phyloP scores from a whole-genome alignment of 2,888 invertebrate species.

The Ommatoiulus sabulosus region DNA sequence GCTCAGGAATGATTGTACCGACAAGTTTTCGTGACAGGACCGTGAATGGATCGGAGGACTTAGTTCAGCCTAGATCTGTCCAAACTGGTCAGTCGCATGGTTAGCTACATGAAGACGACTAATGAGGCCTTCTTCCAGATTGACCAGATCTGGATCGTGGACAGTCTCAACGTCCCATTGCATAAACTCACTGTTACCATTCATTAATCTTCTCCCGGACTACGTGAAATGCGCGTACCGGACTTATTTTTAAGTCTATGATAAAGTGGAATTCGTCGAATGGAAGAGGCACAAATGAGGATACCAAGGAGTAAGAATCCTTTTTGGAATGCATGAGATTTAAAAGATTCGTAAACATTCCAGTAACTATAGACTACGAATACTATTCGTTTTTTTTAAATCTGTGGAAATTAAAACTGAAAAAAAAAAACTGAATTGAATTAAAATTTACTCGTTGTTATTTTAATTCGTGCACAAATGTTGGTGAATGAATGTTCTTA shows the following conservation, averaged over 20 bases:
- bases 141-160: background rate
- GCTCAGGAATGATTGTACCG: background rate
- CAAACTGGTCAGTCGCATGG: background rate
- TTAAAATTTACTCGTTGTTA: no score
- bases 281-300: no score
- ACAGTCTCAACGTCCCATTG: background rate
- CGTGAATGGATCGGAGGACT: background rate
- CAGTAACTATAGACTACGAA: no score
- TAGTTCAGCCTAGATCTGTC: background rate
- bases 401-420: no score
- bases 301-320: no score
- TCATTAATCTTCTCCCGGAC: conserved; percentile 17
- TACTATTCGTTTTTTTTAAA: no score
- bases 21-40: background rate
- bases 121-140: background rate
- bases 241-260: background rate
- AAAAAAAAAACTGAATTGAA: no score
- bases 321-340: no score
- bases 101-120: background rate
- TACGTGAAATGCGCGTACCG: background rate
- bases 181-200: background rate
- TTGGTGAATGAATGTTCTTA: no score
- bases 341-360: no score
- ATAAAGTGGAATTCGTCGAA: no score
- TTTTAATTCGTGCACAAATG: no score